Percentiles rank a stretch among this genome's conserved stretches.
phyloP scores from a whole-genome alignment of 2,888 invertebrate species.

The Bombylius major region DNA sequence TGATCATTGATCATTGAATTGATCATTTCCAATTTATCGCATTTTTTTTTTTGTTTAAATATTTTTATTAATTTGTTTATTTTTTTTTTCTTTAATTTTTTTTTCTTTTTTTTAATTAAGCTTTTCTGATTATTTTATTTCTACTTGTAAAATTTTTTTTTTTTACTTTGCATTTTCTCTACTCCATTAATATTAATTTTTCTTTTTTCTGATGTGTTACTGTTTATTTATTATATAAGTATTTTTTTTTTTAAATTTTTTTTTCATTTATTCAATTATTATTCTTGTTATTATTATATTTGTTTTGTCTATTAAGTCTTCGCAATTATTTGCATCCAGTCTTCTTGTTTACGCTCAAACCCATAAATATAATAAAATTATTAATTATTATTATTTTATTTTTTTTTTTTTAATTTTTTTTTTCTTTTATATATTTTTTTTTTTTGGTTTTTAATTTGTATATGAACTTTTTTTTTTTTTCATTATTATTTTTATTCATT shows the following conservation, averaged over 20 bases:
- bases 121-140: not conserved
- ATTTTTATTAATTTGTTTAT: too few relatives aligned
- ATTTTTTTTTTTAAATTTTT: not conserved
- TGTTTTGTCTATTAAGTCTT: not conserved
- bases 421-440: too few relatives aligned
- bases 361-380: not conserved
- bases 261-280: not conserved
- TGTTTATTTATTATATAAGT: not conserved
- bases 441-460: too few relatives aligned
- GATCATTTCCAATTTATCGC: too few relatives aligned
- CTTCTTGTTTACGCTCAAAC: not conserved
- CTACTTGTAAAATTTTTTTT: not conserved
- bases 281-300: not conserved
- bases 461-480: too few relatives aligned
- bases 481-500: too few relatives aligned
- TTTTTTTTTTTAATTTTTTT: too few relatives aligned
- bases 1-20: too few relatives aligned
- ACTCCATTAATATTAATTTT: not conserved
- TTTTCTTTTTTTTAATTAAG: too few relatives aligned
- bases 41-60: too few relatives aligned
- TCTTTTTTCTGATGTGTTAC: not conserved
- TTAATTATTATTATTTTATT: too few relatives aligned
- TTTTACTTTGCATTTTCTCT: not conserved
- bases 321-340: not conserved
- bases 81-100: too few relatives aligned